Base-by-base conservation (phyloP, 2,888 invertebrate genomes). In the Andrena bicolor region DNA sequence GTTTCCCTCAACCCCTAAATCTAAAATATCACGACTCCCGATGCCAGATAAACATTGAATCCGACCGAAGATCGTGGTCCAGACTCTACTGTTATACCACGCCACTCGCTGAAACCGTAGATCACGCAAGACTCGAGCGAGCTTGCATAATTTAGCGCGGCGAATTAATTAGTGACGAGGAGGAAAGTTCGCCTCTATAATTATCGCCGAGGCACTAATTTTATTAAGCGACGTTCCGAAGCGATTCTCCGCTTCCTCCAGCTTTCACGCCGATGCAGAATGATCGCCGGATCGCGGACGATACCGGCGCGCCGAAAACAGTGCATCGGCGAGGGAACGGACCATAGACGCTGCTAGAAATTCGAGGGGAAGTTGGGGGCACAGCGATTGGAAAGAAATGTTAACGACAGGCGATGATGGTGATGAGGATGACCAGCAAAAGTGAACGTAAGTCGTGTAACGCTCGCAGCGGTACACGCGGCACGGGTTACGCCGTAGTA, bases 401-500 rank as follows among this genome's bases (percentile, higher is more conserved):
- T 60, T 76, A 72, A 72, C 69, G 63, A 63, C 51, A 53, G 65
- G 20, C 58, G 75, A 75, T 70, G 65, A 63, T 78, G 10, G 23
- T 3, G 56, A 51, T 3, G 51, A 56, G 20, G 56, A 56, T 26
- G 41, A 41, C 41, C 16, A 41, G 41, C 77, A 61, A 73, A 86
- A 80, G 85, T 71, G 66, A 85, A 87, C 56, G 76, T 65, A 76
- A 72, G 69, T n/a, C 56, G 71, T 68, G 10, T 8, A 68, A 35
- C 64, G 70, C 56, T 61, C 64, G 63, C 61, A 48, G 56, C 51
- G 20, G 66, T 61, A 75, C 35, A 26, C 58, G 48, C 65, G 56
- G 49, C 73, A 56, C 61, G 60, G 76, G 78, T 86, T 84, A 82
- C 80, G 35, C 73, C 64, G 78, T 74, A 83, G 84, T 86, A 87